Evolutionary conservation across 1,140 invertebrate genomes (phyloP).

Genomic region (Agraylea sexmaculata): DNA sequence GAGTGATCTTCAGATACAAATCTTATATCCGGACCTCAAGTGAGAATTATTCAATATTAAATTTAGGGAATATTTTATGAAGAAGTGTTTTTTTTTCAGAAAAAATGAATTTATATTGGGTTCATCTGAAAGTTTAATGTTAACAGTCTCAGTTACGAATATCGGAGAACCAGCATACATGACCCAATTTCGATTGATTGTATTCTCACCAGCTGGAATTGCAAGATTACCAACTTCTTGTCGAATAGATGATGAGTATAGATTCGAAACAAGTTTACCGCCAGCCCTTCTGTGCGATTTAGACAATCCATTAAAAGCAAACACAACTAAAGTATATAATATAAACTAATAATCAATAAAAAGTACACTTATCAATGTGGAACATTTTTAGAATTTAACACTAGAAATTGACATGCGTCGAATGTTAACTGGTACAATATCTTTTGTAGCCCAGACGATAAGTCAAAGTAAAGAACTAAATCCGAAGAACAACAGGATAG

Average conservation of each 20-base stretch:
- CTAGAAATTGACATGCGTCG: slow-evolving; percentile 28
- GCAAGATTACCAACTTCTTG: slow-evolving; percentile 22
- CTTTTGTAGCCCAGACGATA: slow-evolving; percentile 20
- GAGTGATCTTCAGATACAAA: no score
- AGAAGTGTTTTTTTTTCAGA: neutral
- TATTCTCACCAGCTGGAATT: slow-evolving; percentile 25
- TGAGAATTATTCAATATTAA: no score
- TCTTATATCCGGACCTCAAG: no score
- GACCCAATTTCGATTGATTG: slow-evolving; percentile 22
- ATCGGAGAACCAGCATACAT: slow-evolving; percentile 30
- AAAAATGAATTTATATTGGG: slow-evolving; percentile 27
- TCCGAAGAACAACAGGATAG: slow-evolving; percentile 18
- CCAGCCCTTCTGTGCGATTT: slow-evolving; percentile 12
- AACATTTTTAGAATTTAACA: slow-evolving; percentile 19
- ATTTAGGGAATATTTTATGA: slow-evolving; percentile 14
- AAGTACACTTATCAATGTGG: neutral
- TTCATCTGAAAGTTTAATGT: slow-evolving; percentile 21
- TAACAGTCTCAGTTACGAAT: slow-evolving; percentile 27
- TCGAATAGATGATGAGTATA: slow-evolving; percentile 1
- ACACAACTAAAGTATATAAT: slow-evolving; percentile 7
- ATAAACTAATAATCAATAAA: neutral
- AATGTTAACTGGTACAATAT: slow-evolving; percentile 14
- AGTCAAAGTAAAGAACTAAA: slow-evolving; percentile 26
- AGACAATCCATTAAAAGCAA: slow-evolving; percentile 5
- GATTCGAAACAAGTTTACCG: no score